A percentile compares a stretch with the other conserved stretches of the same genome.
These are phyloP conservation scores for Cydia strobilella DNA, from an alignment of 1,140 invertebrate species.

Conservation along the genomic window DNA sequence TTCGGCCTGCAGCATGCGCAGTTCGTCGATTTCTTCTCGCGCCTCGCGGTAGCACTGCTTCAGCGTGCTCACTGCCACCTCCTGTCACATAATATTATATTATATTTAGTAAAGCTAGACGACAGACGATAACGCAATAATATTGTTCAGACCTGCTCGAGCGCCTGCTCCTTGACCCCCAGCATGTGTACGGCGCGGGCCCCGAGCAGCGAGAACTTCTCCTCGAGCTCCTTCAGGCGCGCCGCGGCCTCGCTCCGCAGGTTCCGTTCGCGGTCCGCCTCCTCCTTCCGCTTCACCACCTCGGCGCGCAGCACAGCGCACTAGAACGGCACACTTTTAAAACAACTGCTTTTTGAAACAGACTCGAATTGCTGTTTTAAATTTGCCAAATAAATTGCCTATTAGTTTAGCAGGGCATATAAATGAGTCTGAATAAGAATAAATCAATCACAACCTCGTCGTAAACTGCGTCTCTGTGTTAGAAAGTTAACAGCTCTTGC, in stretches of 20 bases:
- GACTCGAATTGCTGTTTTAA: too few relatives aligned
- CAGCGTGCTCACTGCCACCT: slow-evolving; percentile 79
- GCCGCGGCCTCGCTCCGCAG: not conserved
- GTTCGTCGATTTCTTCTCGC: slow-evolving; percentile 82
- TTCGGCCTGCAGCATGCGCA: slow-evolving; percentile 82
- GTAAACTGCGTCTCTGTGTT: too few relatives aligned
- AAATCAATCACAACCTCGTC: too few relatives aligned
- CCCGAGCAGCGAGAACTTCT: slow-evolving; percentile 21
- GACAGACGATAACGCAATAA: too few relatives aligned
- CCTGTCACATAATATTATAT: slow-evolving; percentile 49
- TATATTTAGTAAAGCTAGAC: too few relatives aligned
- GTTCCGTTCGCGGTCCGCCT: slow-evolving; percentile 23
- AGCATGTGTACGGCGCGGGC: slow-evolving; percentile 26
- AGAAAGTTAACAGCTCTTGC: not conserved
- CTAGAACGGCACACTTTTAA: not conserved
- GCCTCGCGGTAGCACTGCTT: slow-evolving; percentile 81
- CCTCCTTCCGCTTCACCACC: slow-evolving; percentile 11
- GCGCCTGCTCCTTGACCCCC: slow-evolving; percentile 78
- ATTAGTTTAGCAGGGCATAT: too few relatives aligned
- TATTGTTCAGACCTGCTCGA: slow-evolving; percentile 54
- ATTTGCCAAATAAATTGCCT: too few relatives aligned
- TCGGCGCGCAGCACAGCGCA: slow-evolving; percentile 32
- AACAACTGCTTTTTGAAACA: too few relatives aligned
- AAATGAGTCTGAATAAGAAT: too few relatives aligned
- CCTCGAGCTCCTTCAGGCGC: slow-evolving; percentile 32